Conservation (phyloP, 2,797 vertebrate genomes). For the Hydrolagus colliei region DNA sequence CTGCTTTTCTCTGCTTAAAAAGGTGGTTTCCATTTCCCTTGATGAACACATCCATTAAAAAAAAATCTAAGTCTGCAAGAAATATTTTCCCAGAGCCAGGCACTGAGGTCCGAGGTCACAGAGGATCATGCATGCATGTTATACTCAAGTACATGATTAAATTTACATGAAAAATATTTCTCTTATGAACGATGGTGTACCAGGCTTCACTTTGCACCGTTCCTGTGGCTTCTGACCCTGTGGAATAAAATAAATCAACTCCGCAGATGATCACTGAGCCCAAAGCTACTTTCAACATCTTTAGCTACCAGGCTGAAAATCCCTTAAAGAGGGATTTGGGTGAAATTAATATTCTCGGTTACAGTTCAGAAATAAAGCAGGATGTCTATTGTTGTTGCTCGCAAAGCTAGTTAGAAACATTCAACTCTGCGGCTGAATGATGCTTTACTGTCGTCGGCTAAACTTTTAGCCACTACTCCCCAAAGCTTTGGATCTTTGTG, state of each 20-base stretch:
- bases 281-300: neutral
- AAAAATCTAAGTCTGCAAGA: neutral
- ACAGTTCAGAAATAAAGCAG: neutral
- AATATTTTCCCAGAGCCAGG: neutral
- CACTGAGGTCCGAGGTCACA: neutral
- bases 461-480: too few species aligned
- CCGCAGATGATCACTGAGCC: neutral
- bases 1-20: neutral
- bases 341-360: neutral
- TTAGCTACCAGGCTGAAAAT: neutral
- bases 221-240: neutral
- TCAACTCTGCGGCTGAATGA: too few species aligned
- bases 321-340: neutral
- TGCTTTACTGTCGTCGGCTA: too few species aligned
- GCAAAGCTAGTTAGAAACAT: too few species aligned
- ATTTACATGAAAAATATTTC: neutral
- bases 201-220: neutral
- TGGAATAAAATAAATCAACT: neutral
- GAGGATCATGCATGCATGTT: neutral
- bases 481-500: too few species aligned
- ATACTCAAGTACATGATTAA: neutral
- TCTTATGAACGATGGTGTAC: neutral
- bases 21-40: neutral
- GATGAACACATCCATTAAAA: conserved; percentile 1
- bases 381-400: too few species aligned